phyloP scores from a whole-genome alignment of 2,797 vertebrate species.

The Podarcis siculus region DNA sequence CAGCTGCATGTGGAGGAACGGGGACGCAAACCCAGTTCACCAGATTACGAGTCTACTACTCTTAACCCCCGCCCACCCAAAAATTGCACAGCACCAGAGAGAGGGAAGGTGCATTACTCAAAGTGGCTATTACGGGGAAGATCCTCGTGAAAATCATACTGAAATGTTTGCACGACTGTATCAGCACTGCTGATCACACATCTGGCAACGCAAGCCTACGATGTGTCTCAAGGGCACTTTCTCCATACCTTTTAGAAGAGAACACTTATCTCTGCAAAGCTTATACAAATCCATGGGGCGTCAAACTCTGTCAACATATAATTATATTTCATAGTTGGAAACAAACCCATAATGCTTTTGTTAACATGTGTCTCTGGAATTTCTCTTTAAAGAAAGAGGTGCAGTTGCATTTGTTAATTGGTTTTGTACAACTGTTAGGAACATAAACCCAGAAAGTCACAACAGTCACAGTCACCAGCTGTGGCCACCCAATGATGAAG shows the following conservation, averaged over 20 bases:
- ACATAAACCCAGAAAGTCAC: conserved; percentile 2
- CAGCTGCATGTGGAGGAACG: too few relatives aligned
- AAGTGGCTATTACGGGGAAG: background rate
- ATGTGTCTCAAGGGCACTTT: background rate
- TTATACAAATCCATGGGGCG: conserved; percentile 48
- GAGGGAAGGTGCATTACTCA: background rate
- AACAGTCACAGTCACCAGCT: background rate
- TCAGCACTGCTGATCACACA: background rate
- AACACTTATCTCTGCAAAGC: background rate
- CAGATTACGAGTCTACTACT: too few relatives aligned
- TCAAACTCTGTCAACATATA: conserved; percentile 49
- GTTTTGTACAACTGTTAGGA: background rate
- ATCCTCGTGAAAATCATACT: background rate
- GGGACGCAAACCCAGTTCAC: too few relatives aligned
- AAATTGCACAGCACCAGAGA: background rate
- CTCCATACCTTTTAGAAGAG: background rate
- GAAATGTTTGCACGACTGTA: background rate
- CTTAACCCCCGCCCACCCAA: too few relatives aligned
- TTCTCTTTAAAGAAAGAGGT: conserved; percentile 41
- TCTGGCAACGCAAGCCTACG: background rate
- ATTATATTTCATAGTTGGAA: conserved; percentile 49
- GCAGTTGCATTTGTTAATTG: conserved; percentile 40
- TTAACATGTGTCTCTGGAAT: conserved; percentile 49
- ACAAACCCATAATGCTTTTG: conserved; percentile 61
- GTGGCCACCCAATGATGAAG: background rate